Evolutionary conservation across 92 coral and sea anemone species (phyloP).

Genomic region (Isaurus tuberculatus): DNA sequence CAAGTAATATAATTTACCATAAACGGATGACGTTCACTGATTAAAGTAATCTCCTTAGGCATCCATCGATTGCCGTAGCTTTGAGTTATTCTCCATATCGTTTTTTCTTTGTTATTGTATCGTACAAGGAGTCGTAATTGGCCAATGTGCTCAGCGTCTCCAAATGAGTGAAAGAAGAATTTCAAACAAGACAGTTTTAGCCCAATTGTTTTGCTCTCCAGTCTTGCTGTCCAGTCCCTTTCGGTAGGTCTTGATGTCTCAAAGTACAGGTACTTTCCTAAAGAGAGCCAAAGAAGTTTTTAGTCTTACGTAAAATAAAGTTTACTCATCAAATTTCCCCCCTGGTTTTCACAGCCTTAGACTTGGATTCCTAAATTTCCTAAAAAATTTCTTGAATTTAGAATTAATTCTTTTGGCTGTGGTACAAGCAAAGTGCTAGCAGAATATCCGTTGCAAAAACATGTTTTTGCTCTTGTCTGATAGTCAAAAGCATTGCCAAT

Average conservation of each 20-base stretch:
- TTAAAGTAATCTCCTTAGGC: conserved; percentile 58
- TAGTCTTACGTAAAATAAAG: too few species aligned
- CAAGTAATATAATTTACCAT: conserved; percentile 49
- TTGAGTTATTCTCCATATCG: conserved; percentile 68
- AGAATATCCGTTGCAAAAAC: too few species aligned
- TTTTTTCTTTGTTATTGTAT: conserved; percentile 54
- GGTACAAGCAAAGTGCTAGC: too few species aligned
- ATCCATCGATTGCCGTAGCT: conserved; percentile 80
- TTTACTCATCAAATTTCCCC: too few species aligned
- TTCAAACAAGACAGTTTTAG: conserved; percentile 80
- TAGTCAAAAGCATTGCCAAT: too few species aligned
- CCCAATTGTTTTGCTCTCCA: conserved; percentile 77
- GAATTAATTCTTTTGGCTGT: too few species aligned
- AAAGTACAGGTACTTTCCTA: conserved; percentile 82
- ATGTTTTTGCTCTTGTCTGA: too few species aligned
- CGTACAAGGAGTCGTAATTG: conserved; percentile 65
- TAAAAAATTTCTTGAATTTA: too few species aligned
- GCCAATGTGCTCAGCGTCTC: conserved; percentile 76
- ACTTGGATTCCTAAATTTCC: too few species aligned
- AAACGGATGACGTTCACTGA: conserved; percentile 70
- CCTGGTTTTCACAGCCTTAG: too few species aligned
- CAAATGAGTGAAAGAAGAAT: conserved; percentile 91
- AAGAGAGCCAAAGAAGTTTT: too few species aligned
- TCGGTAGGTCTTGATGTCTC: conserved; percentile 86
- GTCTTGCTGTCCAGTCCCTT: conserved; percentile 77